phyloP scores from a whole-genome alignment of 2,888 invertebrate genomes.

The Hydraecia micacea region DNA sequence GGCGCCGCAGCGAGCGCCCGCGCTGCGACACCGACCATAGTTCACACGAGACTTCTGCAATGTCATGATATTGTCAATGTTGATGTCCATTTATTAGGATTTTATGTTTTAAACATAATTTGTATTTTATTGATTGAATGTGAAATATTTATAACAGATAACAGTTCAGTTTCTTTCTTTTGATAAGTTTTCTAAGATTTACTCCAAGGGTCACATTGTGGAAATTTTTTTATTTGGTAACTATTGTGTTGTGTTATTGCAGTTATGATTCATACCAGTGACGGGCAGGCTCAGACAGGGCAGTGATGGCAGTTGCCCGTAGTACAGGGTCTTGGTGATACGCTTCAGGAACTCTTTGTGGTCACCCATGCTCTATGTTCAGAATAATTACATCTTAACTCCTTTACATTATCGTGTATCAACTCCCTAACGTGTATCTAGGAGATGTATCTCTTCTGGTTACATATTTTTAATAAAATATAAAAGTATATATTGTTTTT shows the following conservation, averaged over 20 bases:
- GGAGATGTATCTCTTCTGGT: neutral
- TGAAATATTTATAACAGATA: neutral
- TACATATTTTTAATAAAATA: neutral
- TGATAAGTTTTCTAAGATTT: neutral
- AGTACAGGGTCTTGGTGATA: constrained; percentile 97
- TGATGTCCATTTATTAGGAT: neutral
- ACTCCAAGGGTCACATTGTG: neutral
- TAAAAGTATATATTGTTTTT: neutral
- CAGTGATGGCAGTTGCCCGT: constrained; percentile 94
- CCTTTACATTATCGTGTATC: neutral
- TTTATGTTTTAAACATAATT: neutral
- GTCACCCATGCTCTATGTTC: constrained; percentile 90
- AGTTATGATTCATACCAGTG: constrained; percentile 91
- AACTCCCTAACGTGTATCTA: neutral
- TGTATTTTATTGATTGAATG: neutral
- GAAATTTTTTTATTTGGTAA: neutral
- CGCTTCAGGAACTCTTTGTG: constrained; percentile 95
- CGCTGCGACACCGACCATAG: constrained; percentile 94
- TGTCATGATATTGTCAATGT: neutral
- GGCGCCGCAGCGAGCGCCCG: constrained; percentile 93
- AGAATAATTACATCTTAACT: constrained; percentile 34
- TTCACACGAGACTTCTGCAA: constrained; percentile 95
- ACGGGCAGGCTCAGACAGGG: constrained; percentile 94
- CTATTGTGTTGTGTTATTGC: neutral
- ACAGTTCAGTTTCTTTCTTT: neutral